Base-by-base conservation (phyloP, 64 coral and sea anemone genomes). In the Catalaphyllia jardinei region DNA sequence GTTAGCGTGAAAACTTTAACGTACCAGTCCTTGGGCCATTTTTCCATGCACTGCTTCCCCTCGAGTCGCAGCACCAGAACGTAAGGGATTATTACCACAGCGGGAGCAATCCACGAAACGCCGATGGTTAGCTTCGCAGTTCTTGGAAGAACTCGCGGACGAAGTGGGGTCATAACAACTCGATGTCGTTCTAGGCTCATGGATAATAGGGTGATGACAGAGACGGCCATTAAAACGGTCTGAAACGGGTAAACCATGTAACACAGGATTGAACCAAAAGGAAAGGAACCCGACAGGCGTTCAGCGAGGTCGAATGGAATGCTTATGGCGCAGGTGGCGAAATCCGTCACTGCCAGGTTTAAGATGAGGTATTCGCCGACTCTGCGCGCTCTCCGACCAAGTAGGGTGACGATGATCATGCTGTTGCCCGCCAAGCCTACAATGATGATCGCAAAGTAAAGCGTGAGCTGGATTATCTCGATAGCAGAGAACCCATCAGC, bases 211-310 rank as follows among this genome's bases (percentile, higher is more conserved):
- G 97, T 99, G 29, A 99, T 99, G 13, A 95, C 91, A 14, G 94
- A 99, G 2, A 99, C 97, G 27, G 94, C 90, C 78, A 99, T 95
- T 15, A 99, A 79, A 19, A 95, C 78, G 1, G 97, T 99, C 75
- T 99, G 97, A 39, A 95, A 86, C 7, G 97, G 97, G 60, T 95
- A 99, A 2, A 99, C 78, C 46, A 99, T 74, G 11, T 93, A 95
- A 52, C 97, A 99, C 1, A 99, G 76, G 13, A 95, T 84, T 20
- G 93, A 93, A 29, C 94, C 97, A 61, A 95, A 99, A 0, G 91
- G 93, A 51, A 95, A 99, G 1, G 65, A 88, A 1, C 91, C 91
- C 0, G 84, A 77, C 4, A 93, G 24, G 8, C 94, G 87, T 10
- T 99, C 94, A 0, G 78, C 77, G 28, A 99, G 79, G 74, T 99